Evolutionary conservation across 1,140 invertebrate species (phyloP).

Genomic region (Leptinotarsa defecta): DNA sequence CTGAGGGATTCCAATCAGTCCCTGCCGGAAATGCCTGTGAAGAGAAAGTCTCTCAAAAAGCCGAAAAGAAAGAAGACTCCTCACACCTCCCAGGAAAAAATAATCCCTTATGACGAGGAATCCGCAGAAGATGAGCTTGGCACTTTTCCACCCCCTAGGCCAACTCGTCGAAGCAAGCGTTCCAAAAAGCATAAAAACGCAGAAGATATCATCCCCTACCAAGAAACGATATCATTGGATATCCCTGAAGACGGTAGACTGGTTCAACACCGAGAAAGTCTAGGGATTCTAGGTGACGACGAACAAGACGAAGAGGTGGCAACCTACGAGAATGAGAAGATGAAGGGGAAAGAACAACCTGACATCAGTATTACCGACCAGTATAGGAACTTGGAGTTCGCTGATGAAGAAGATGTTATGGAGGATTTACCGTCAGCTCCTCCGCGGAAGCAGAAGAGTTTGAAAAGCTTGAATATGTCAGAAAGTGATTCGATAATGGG

Average conservation of each 20-base stretch:
- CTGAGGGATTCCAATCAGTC: constrained; percentile 45
- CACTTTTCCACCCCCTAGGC: constrained; percentile 54
- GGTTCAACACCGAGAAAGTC: constrained; percentile 35
- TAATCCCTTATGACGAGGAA: constrained; percentile 45
- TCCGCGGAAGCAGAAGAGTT: constrained; percentile 41
- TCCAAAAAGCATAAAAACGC: constrained; percentile 41
- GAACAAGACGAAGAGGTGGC: constrained; percentile 31
- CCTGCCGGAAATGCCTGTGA: constrained; percentile 42
- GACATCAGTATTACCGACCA: constrained; percentile 54
- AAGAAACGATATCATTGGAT: constrained; percentile 48
- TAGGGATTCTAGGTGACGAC: constrained; percentile 37
- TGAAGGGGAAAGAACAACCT: constrained; percentile 58
- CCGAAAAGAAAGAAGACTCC: constrained; percentile 55
- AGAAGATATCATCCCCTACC: constrained; percentile 45
- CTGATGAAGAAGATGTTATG: background rate
- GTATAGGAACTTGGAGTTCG: constrained; percentile 32
- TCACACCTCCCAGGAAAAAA: constrained; percentile 51
- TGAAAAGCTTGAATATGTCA: constrained; percentile 53
- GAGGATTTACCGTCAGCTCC: constrained; percentile 33
- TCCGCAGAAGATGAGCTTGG: constrained; percentile 47
- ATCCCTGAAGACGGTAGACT: constrained; percentile 32
- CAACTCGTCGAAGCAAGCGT: constrained; percentile 52
- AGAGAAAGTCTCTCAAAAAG: constrained; percentile 52
- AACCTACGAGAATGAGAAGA: constrained; percentile 57
- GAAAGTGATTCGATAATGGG: constrained; percentile 59